Conservation (phyloP, 2,888 invertebrate species). For the Tipula lateralis region DNA sequence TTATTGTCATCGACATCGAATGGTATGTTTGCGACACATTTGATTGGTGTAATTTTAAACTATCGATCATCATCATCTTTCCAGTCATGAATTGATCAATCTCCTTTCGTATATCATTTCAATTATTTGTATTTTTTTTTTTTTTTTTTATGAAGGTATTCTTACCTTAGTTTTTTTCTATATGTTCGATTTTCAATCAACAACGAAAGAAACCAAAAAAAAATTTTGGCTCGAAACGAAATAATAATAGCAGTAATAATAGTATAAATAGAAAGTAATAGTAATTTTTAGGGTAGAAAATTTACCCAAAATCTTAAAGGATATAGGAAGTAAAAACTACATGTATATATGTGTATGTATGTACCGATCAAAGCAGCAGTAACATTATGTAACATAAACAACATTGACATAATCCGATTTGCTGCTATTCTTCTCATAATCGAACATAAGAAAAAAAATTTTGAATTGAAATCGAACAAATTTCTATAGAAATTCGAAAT, state of each 20-base stretch:
- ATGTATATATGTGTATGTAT: too few relatives aligned
- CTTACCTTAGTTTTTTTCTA: slow-evolving; percentile 13
- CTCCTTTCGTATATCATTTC: not conserved
- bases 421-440: not conserved
- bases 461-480: not conserved
- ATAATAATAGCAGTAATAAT: not conserved
- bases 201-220: not conserved
- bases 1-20: not conserved
- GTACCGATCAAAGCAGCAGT: not conserved
- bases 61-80: not conserved
- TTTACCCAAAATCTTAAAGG: not conserved
- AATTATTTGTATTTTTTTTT: not conserved
- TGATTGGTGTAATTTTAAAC: not conserved
- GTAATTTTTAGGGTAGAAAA: not conserved
- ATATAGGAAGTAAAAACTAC: not conserved
- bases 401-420: slow-evolving; percentile 29
- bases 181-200: not conserved
- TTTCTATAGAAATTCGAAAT: not conserved
- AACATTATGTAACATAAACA: slow-evolving; percentile 20
- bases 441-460: not conserved
- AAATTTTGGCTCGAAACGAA: not conserved
- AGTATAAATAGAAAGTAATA: slow-evolving; percentile 2
- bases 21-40: not conserved
- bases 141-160: too few relatives aligned
- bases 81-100: not conserved